Conservation (phyloP, 2,797 vertebrate species). For the Chaenodraco wilsoni region DNA sequence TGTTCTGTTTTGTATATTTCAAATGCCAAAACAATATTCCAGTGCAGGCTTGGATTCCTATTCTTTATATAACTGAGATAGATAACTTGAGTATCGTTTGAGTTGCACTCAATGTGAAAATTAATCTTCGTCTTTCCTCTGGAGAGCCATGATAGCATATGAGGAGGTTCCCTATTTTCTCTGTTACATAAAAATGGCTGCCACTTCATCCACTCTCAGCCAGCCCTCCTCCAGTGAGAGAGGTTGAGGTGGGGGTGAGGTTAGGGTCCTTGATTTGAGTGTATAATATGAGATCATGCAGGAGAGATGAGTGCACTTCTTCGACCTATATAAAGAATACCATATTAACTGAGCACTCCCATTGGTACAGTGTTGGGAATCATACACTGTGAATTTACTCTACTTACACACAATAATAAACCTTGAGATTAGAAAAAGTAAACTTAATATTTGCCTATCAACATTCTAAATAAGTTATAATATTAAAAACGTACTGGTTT, state of each 20-base stretch:
- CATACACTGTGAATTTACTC: not conserved
- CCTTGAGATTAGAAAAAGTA: not conserved
- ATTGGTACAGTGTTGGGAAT: slow-evolving; percentile 3
- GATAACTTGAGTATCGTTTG: no score
- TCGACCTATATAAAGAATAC: slow-evolving; percentile 21
- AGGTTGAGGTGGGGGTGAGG: slow-evolving; percentile 34
- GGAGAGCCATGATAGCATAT: slow-evolving; percentile 57
- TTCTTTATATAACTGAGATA: slow-evolving; percentile 39
- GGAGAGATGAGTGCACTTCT: slow-evolving; percentile 31
- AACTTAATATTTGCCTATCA: not conserved
- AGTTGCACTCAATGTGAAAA: slow-evolving; percentile 38
- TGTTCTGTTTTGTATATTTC: slow-evolving; percentile 3
- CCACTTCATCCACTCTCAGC: slow-evolving; percentile 66
- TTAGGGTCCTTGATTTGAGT: slow-evolving; percentile 50
- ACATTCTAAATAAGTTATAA: not conserved
- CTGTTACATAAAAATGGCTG: slow-evolving; percentile 58
- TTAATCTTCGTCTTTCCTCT: slow-evolving; percentile 43
- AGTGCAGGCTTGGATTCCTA: slow-evolving; percentile 24
- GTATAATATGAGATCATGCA: slow-evolving; percentile 42
- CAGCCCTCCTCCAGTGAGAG: slow-evolving; percentile 46
- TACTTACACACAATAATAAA: not conserved
- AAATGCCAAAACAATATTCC: slow-evolving; percentile 36
- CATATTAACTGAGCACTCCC: not conserved
- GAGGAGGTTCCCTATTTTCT: slow-evolving; percentile 58
- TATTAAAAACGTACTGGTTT: not conserved